These are phyloP conservation scores for Anoncus sp. DNA, from an alignment of 2,888 invertebrate species.

Conservation along the genomic window DNA sequence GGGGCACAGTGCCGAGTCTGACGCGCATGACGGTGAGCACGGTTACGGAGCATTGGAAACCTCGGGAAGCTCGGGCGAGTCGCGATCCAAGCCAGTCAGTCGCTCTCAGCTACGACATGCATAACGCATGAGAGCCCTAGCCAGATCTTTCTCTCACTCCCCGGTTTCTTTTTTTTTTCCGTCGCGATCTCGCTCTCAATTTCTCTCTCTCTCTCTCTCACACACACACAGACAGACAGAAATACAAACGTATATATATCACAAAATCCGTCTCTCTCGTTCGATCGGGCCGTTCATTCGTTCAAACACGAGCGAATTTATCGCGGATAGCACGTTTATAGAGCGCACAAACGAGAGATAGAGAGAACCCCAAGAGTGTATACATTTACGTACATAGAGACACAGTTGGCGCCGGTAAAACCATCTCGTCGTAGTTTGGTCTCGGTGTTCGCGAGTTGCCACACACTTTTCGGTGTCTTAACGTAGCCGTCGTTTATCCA, in stretches of 20 bases:
- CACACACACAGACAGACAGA: constrained; percentile 3
- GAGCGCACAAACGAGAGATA: not conserved
- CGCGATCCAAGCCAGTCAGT: constrained; percentile 83
- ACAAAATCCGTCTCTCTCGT: constrained; percentile 19
- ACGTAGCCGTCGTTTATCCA: constrained; percentile 53
- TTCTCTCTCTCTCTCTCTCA: constrained; percentile 51
- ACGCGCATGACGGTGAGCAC: constrained; percentile 79
- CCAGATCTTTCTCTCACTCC: constrained; percentile 74
- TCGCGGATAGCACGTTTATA: constrained; percentile 30
- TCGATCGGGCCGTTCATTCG: constrained; percentile 45
- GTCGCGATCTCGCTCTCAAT: constrained; percentile 49
- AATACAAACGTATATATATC: too few species aligned
- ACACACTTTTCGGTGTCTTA: constrained; percentile 73
- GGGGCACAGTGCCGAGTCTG: constrained; percentile 74
- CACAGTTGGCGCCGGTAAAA: constrained; percentile 54
- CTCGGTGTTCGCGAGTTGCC: constrained; percentile 50
- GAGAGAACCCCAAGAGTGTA: constrained; percentile 11
- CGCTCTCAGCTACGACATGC: constrained; percentile 86
- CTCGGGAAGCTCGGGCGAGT: constrained; percentile 78
- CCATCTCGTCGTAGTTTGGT: constrained; percentile 56
- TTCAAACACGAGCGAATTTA: constrained; percentile 28
- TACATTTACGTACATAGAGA: constrained; percentile 38
- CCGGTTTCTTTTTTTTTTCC: constrained; percentile 58
- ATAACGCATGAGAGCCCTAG: constrained; percentile 86
- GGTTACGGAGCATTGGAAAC: constrained; percentile 61